phyloP scores from a whole-genome alignment of 1,140 invertebrate genomes.

The Epicauta chinensis region DNA sequence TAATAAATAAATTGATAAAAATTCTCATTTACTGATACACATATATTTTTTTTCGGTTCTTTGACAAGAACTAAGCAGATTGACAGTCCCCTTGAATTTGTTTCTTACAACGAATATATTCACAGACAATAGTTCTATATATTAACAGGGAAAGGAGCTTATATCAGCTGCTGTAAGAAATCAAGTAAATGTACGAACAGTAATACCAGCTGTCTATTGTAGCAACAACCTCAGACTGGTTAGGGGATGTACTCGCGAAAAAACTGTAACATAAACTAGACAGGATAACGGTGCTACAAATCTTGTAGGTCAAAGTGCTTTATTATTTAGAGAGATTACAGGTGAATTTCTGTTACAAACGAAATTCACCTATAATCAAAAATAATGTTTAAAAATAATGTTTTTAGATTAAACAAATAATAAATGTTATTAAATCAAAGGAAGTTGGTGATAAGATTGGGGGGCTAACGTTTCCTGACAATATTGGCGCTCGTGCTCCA shows the following conservation, averaged over 20 bases:
- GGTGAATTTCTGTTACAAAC: too few species aligned
- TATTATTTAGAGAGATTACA: too few species aligned
- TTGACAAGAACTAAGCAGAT: background rate
- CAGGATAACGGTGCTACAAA: slow-evolving; percentile 4
- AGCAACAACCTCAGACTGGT: slow-evolving; percentile 13
- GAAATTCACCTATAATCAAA: too few species aligned
- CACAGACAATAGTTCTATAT: slow-evolving; percentile 8
- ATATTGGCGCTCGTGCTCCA: slow-evolving; percentile 7
- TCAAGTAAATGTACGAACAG: slow-evolving; percentile 10
- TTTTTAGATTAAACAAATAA: too few species aligned
- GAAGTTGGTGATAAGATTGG: too few species aligned
- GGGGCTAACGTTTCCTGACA: too few species aligned
- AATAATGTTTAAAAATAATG: too few species aligned
- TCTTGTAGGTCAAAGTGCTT: too few species aligned
- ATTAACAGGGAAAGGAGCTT: slow-evolving; percentile 10
- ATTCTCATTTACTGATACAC: background rate
- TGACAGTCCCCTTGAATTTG: slow-evolving; percentile 1
- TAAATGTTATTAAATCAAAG: too few species aligned
- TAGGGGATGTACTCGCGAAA: slow-evolving; percentile 16
- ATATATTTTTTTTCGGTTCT: background rate
- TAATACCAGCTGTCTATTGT: slow-evolving; percentile 12
- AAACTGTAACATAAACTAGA: slow-evolving; percentile 7
- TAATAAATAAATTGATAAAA: slow-evolving; percentile 3
- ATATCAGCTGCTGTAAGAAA: slow-evolving; percentile 16
- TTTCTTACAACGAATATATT: slow-evolving; percentile 15